Conservation (phyloP, 2,113 vertebrate genomes). For the Uropsilus gracilis region DNA sequence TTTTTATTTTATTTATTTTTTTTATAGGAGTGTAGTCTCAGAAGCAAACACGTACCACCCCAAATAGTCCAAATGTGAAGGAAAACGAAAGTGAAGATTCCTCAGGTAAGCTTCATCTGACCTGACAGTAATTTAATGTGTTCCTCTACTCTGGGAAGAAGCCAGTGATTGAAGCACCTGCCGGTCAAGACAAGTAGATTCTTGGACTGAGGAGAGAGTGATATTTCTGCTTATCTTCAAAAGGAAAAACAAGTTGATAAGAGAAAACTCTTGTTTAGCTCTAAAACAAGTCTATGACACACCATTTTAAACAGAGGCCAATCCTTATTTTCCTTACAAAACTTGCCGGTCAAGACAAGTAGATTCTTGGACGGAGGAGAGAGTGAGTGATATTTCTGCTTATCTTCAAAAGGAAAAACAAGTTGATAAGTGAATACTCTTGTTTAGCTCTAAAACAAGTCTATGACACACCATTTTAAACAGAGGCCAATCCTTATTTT, state of each 20-base stretch:
- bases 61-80: background rate
- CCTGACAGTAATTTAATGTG: background rate
- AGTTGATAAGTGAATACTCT: background rate
- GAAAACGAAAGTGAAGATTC: background rate
- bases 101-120: background rate
- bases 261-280: background rate
- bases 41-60: background rate
- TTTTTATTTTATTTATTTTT: background rate
- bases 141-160: background rate
- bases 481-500: background rate
- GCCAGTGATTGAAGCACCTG: background rate
- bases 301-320: background rate
- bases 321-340: no score
- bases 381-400: conserved; percentile 1
- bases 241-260: background rate
- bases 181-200: background rate
- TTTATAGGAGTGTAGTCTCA: background rate
- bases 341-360: background rate
- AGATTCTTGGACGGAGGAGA: background rate
- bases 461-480: background rate
- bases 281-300: background rate
- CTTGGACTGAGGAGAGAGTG: background rate
- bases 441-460: background rate
- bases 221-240: conserved; percentile 43
- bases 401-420: conserved; percentile 8